Conservation (phyloP, 1,140 invertebrate genomes). For the Conus betulinus region DNA sequence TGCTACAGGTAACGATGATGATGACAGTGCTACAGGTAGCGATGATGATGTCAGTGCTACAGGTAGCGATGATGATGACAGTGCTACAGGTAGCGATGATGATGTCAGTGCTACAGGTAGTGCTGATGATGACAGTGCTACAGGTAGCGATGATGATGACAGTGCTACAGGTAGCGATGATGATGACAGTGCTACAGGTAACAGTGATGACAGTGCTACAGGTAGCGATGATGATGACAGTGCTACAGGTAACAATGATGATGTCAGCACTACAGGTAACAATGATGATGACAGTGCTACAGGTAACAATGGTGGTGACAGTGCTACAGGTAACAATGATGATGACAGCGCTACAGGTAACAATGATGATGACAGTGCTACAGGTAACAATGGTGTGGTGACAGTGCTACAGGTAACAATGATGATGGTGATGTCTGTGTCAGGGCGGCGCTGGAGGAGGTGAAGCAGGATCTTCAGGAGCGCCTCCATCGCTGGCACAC, state of each 20-base stretch:
- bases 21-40: too few species aligned
- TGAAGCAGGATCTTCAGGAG: slow-evolving; percentile 92
- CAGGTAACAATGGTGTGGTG: background rate
- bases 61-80: too few species aligned
- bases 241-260: background rate
- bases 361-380: background rate
- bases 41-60: background rate
- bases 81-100: too few species aligned
- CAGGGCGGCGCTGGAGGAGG: slow-evolving; percentile 91
- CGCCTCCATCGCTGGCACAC: slow-evolving; percentile 94
- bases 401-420: background rate
- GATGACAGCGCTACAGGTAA: background rate
- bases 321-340: background rate
- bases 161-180: background rate
- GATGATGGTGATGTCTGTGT: background rate
- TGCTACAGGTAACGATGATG: background rate
- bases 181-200: background rate
- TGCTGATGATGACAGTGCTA: too few species aligned
- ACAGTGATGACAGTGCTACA: background rate
- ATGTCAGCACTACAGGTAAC: background rate
- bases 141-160: background rate
- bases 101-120: too few species aligned
- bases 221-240: background rate
- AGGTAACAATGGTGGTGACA: background rate
- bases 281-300: background rate